Evolutionary conservation across 92 coral and sea anemone species (phyloP), one percentile per base, ranked within the genome.

Genomic region (Desmophyllum pertusum): DNA sequence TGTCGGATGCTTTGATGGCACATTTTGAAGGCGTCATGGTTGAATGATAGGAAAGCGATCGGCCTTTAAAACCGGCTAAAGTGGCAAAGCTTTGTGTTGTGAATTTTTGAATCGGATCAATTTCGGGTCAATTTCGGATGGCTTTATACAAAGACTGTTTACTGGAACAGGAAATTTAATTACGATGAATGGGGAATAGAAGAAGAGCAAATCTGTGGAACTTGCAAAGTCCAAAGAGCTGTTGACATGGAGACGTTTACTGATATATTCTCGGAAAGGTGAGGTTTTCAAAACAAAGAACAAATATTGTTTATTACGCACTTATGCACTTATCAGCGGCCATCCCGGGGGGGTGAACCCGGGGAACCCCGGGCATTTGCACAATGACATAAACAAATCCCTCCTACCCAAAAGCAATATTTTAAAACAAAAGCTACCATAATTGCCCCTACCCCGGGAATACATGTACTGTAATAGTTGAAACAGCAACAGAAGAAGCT

Each of bases 241-340:
- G 83, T 84, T 87, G 91, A 88, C 37, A 79, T 87, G 88, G 94
- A 91, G 81, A 85, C 91, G 48, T 91, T 93, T 75, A 86, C 93
- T 19, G 92, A 88, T 39, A 91, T 93, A 39, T 93, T 93, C 81
- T 84, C 91, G 6, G 94, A 91, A 48, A 93, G 97, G 97, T 93
- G 46, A 75, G 88, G 29, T 39, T 53, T 6, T 57, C 8, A 27
- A 33, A 17, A 41, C 27, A 41, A 30, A 40, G 67, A 67, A 61
- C 33, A 27, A 19, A 25, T 2, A 36, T 23, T 8, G 30, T 18
- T 14, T 19, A n/a, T 23, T 23, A 19, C 9, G n/a, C n/a, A n/a
- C n/a, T n/a, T n/a, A n/a, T n/a, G n/a, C n/a, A n/a, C n/a, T n/a
- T n/a, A n/a, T n/a, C n/a, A n/a, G n/a, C n/a, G n/a, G n/a, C n/a